Base-by-base conservation (phyloP, 2,797 vertebrate species). In the Clarias pachynema region DNA sequence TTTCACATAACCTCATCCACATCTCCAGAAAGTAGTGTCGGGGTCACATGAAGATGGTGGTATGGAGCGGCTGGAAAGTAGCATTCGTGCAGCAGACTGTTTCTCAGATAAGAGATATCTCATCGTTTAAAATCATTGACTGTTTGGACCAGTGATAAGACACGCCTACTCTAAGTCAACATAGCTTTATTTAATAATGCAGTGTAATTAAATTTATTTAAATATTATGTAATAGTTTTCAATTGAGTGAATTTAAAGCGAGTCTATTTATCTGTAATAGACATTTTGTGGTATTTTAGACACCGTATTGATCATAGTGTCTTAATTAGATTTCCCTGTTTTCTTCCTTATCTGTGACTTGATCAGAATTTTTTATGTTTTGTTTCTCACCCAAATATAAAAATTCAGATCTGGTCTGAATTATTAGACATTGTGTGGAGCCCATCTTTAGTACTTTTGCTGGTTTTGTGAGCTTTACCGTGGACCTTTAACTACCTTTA, bases 121-220 rank as follows among this genome's bases (percentile, higher is more conserved):
- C n/a, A 62, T 9, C 83, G 56, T 40, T 79, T 79, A 18, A 22
- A 74, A n/a, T 20, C 16, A 78, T 66, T 82, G 65, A 89, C 78
- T 88, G 80, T 83, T 84, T 74, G 83, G 85, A 87, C 62, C 81
- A 89, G 56, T 80, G 78, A 65, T 73, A n/a, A 84, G 37, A 79
- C 66, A 74, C 7, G 15, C 53, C 40, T 84, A 84, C 70, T 85
- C 74, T 74, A 82, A 84, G 82, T 59, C 10, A 34, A 68, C 77
- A 81, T 57, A 81, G 80, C 60, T 82, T 68, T 84, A 75, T 87
- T 89, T 84, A 87, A 87, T 80, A 9, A 80, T 84, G 40, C 75
- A 80, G 83, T 73, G 81, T 34, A 62, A 63, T 14, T 73, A 79
- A 57, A 22, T 10, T 68, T 44, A 86, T 56, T 84, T 65, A 73